These are phyloP conservation scores for Trileptium ribeirensis DNA, from an alignment of 2,888 invertebrate species.

Conservation along the genomic window DNA sequence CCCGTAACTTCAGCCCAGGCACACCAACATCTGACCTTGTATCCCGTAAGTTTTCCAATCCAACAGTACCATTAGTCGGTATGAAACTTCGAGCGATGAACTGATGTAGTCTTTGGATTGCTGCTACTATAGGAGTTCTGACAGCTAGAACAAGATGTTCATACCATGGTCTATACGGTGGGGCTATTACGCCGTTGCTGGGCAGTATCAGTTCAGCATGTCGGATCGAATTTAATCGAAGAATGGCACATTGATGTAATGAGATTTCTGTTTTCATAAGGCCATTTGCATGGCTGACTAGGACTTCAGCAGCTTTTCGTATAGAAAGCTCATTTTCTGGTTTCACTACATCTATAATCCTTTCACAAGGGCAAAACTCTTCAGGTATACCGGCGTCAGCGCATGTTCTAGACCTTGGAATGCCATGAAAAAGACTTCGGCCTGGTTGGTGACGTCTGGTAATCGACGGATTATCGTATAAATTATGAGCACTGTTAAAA, in stretches of 20 bases:
- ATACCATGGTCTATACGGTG: not conserved
- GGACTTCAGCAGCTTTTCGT: conserved; percentile 26
- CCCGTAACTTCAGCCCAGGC: conserved; percentile 29
- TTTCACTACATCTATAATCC: conserved; percentile 36
- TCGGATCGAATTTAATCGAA: conserved; percentile 33
- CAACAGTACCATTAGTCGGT: no score
- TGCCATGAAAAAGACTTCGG: conserved; percentile 34
- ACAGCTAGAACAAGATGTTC: no score
- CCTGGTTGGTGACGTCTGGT: conserved; percentile 30
- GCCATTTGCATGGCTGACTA: conserved; percentile 38
- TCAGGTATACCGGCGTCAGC: conserved; percentile 42
- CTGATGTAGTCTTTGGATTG: no score
- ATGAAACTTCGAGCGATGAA: no score
- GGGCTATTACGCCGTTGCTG: conserved; percentile 2
- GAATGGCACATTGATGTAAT: conserved; percentile 38
- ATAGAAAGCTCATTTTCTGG: conserved; percentile 32
- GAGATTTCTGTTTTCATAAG: conserved; percentile 24
- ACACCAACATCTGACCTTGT: no score
- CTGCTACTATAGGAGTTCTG: no score
- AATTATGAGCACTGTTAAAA: no score
- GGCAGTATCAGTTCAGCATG: conserved; percentile 33
- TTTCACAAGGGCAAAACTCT: conserved; percentile 45
- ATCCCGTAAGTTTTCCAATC: no score
- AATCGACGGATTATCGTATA: no score
- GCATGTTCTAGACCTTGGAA: conserved; percentile 40